Percentiles rank a stretch among this genome's conserved stretches.
Evolutionary conservation across 2,888 invertebrate species (phyloP).

Genomic region (Harpagoxenus sublaevis): DNA sequence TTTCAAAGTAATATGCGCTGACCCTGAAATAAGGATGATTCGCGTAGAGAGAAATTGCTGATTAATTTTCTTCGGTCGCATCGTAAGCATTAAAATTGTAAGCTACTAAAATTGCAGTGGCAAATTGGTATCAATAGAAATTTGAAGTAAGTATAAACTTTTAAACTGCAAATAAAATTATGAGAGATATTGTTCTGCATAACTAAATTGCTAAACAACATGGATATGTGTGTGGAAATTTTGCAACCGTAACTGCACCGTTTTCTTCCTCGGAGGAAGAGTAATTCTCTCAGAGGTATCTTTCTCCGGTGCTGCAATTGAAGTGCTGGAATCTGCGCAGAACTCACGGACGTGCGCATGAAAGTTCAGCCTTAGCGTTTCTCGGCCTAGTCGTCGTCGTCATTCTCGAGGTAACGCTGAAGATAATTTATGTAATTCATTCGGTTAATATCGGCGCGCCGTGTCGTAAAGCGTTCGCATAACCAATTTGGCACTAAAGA

Average conservation of each 20-base stretch:
- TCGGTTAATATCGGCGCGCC: constrained; percentile 78
- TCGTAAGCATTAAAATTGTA: neutral
- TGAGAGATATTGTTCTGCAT: neutral
- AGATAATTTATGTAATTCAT: constrained; percentile 81
- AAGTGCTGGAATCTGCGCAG: constrained; percentile 23
- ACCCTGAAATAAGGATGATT: neutral
- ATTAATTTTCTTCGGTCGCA: constrained; percentile 5
- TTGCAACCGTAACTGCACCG: neutral
- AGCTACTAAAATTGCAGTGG: neutral
- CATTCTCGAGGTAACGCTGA: constrained; percentile 73
- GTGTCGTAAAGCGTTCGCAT: constrained; percentile 82
- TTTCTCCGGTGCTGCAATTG: neutral
- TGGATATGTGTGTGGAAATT: neutral
- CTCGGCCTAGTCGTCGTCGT: constrained; percentile 47
- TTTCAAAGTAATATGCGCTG: constrained; percentile 20
- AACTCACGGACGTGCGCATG: constrained; percentile 21
- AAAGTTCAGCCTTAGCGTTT: constrained; percentile 15
- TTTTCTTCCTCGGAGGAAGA: neutral
- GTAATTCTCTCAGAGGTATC: neutral
- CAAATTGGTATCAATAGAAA: neutral
- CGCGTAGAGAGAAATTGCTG: neutral
- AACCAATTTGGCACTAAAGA: constrained; percentile 84
- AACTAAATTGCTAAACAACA: neutral
- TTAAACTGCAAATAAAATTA: neutral
- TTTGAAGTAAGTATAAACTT: neutral